A percentile compares a stretch with the other conserved stretches of the same genome.
These are phyloP conservation scores for Andrena camellia DNA, from an alignment of 2,888 invertebrate species.

Conservation along the genomic window DNA sequence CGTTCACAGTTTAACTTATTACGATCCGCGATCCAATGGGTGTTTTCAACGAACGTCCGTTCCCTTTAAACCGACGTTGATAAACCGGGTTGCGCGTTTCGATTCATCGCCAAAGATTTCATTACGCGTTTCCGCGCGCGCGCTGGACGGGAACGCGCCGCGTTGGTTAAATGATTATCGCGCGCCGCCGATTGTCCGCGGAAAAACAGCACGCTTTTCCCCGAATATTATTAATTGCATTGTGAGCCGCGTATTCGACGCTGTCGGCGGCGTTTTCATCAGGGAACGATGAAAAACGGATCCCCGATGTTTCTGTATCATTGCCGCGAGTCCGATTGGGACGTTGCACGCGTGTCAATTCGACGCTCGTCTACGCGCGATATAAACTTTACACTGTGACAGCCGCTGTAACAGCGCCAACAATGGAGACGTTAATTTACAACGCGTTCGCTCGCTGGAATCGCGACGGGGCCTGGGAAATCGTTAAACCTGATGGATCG, in stretches of 20 bases:
- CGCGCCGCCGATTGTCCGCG: neutral
- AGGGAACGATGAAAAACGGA: constrained; percentile 32
- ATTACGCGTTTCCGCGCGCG: neutral
- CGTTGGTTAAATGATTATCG: constrained; percentile 4
- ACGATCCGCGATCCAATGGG: neutral
- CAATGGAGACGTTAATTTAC: constrained; percentile 60
- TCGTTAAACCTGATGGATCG: constrained; percentile 39
- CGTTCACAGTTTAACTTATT: neutral
- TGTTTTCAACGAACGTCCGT: neutral
- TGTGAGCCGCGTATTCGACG: neutral
- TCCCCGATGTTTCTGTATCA: constrained; percentile 33
- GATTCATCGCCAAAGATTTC: neutral
- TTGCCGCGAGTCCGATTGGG: constrained; percentile 31
- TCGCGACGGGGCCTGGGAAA: constrained; percentile 39
- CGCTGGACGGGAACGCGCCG: neutral
- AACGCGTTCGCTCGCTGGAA: constrained; percentile 36
- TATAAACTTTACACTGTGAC: constrained; percentile 49
- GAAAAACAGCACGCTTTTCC: neutral
- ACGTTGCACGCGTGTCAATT: constrained; percentile 36
- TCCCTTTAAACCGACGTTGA: neutral
- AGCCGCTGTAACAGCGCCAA: constrained; percentile 37
- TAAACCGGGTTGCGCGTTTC: neutral
- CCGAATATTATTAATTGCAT: constrained; percentile 35
- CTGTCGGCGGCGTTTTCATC: constrained; percentile 18
- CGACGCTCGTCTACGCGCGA: constrained; percentile 34